Evolutionary conservation across 1,140 invertebrate species (phyloP).

Genomic region (Drosophila ananassae): DNA sequence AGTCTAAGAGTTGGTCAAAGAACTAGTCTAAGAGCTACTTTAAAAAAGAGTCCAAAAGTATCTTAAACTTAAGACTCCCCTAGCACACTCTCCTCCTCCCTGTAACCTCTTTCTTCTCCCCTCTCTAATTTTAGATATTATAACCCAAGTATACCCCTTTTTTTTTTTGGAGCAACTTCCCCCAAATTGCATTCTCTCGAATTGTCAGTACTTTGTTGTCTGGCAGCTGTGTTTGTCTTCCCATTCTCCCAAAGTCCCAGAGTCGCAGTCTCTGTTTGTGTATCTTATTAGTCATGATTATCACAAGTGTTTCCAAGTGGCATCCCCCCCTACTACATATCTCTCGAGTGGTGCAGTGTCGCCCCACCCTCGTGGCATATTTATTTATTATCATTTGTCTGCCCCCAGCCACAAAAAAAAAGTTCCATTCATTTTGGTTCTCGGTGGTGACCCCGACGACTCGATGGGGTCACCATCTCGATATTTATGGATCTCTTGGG

Average conservation of each 20-base stretch:
- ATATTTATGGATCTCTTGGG: slow-evolving; percentile 64
- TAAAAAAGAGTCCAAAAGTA: too few species aligned
- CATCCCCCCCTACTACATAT: background rate
- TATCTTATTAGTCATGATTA: slow-evolving; percentile 80
- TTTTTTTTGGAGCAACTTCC: background rate
- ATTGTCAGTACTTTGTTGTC: slow-evolving; percentile 30
- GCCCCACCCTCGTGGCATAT: slow-evolving; percentile 32
- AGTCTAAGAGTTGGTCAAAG: too few species aligned
- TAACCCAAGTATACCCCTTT: slow-evolving; percentile 1
- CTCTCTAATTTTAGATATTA: slow-evolving; percentile 11
- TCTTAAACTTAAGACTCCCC: too few species aligned
- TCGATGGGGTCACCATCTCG: background rate
- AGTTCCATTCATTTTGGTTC: slow-evolving; percentile 37
- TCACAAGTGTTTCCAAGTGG: slow-evolving; percentile 77
- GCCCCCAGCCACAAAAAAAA: slow-evolving; percentile 23
- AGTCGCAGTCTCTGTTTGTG: slow-evolving; percentile 48
- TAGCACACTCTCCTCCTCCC: too few species aligned
- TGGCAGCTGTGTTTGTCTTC: slow-evolving; percentile 52
- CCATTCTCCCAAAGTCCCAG: slow-evolving; percentile 19
- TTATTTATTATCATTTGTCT: slow-evolving; percentile 80
- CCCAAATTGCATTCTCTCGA: slow-evolving; percentile 32
- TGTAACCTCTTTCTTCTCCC: slow-evolving; percentile 4
- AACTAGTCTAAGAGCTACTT: too few species aligned
- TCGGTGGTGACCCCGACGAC: slow-evolving; percentile 7
- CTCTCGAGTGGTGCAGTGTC: slow-evolving; percentile 36